Percentiles rank a stretch among this genome's conserved stretches.
Evolutionary conservation across 53 echinoderm and acorn worm species (phyloP).

Genomic region (Holothuria scabra): DNA sequence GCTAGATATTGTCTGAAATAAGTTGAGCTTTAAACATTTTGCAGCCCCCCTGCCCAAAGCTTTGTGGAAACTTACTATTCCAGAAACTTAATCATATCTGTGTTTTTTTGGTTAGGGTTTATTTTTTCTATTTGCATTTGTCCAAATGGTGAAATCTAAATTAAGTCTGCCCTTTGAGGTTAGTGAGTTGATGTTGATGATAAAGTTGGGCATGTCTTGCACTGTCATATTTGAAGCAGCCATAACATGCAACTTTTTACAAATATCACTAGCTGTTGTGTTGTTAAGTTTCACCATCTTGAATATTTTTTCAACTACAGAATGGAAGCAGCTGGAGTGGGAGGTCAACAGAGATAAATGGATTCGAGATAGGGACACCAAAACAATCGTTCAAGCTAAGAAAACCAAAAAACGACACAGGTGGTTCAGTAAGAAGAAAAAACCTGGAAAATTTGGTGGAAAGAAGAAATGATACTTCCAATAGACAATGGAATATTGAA

Average conservation of each 20-base stretch:
- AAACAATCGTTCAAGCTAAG: slow-evolving; percentile 66
- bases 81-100: no score
- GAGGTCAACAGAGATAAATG: slow-evolving; percentile 88
- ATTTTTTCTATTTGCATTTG: no score
- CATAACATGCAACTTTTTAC: neutral
- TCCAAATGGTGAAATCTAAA: no score
- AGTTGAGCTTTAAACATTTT: no score
- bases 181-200: no score
- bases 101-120: no score
- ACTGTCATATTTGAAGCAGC: neutral
- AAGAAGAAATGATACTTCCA: slow-evolving; percentile 23
- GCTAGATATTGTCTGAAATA: no score
- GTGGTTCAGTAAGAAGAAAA: slow-evolving; percentile 50
- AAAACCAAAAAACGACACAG: slow-evolving; percentile 58
- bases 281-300: neutral
- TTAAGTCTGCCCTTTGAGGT: no score
- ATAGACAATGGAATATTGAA: no score
- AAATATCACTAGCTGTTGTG: neutral
- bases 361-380: slow-evolving; percentile 78
- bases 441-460: neutral
- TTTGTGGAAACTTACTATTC: no score
- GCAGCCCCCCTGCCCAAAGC: no score
- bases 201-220: no score
- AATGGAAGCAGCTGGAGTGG: slow-evolving; percentile 91
- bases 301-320: slow-evolving; percentile 41